Evolutionary conservation across 2,113 vertebrate genomes (phyloP).

Genomic region (Megaleporinus macrocephalus): DNA sequence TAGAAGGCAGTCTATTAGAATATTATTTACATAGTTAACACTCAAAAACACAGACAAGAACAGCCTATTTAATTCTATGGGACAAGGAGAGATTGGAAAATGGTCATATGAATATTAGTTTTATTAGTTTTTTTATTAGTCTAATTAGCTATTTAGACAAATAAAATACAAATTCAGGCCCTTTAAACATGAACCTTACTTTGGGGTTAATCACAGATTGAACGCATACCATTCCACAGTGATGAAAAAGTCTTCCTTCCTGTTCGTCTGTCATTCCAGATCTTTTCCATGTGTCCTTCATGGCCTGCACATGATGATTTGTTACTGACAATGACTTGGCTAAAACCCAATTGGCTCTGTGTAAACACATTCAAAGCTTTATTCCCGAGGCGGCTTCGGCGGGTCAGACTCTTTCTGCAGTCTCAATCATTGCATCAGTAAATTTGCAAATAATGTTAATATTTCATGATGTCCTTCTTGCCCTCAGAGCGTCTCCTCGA

Average conservation of each 20-base stretch:
- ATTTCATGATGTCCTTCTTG: neutral
- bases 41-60: too few relatives aligned
- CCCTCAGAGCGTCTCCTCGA: neutral
- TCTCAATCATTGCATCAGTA: constrained; percentile 11
- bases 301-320: constrained; percentile 6
- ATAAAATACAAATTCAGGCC: too few relatives aligned
- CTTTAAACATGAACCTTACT: too few relatives aligned
- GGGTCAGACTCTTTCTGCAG: neutral
- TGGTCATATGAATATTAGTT: too few relatives aligned
- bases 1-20: too few relatives aligned
- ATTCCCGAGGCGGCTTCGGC: neutral
- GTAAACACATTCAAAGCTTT: neutral
- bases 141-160: too few relatives aligned
- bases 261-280: neutral
- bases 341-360: neutral
- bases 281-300: constrained; percentile 18
- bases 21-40: too few relatives aligned
- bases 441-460: neutral
- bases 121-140: too few relatives aligned
- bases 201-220: neutral
- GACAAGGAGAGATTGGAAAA: too few relatives aligned
- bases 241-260: neutral
- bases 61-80: too few relatives aligned
- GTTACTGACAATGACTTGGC: neutral
- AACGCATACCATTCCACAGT: neutral